Percentiles rank a stretch among this genome's conserved stretches.
phyloP scores from a whole-genome alignment of 2,888 invertebrate genomes.

The Oligia latruncula region DNA sequence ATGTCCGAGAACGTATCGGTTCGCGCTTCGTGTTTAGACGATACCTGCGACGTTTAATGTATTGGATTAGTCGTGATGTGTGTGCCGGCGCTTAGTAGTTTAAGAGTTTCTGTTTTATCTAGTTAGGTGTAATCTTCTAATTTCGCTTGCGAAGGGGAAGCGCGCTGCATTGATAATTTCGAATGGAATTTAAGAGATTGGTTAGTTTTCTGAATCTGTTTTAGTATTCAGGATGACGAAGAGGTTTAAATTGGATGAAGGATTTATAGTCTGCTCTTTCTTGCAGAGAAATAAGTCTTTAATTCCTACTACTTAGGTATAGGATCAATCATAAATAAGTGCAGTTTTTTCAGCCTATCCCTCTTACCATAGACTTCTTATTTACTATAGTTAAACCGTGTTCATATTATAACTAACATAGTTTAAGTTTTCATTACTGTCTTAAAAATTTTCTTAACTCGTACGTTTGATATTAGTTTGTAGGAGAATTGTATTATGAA shows the following conservation, averaged over 20 bases:
- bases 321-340: background rate
- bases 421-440: background rate
- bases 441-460: background rate
- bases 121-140: slow-evolving; percentile 33
- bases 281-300: background rate
- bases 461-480: background rate
- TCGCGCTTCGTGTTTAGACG: slow-evolving; percentile 64
- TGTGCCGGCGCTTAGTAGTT: slow-evolving; percentile 48
- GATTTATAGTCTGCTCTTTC: background rate
- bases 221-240: background rate
- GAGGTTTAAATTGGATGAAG: background rate
- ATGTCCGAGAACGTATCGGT: slow-evolving; percentile 70
- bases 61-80: slow-evolving; percentile 65
- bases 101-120: slow-evolving; percentile 52
- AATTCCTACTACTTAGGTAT: background rate
- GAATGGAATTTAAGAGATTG: background rate
- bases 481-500: background rate
- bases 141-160: background rate
- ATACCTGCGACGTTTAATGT: slow-evolving; percentile 64
- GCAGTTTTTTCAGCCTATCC: no score
- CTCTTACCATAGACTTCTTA: no score
- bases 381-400: background rate
- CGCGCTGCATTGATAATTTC: background rate
- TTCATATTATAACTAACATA: background rate
- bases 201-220: background rate